A percentile compares a stretch with the other conserved stretches of the same genome.
phyloP scores from a whole-genome alignment of 2,888 invertebrate genomes.

The Esperia sulphurella region DNA sequence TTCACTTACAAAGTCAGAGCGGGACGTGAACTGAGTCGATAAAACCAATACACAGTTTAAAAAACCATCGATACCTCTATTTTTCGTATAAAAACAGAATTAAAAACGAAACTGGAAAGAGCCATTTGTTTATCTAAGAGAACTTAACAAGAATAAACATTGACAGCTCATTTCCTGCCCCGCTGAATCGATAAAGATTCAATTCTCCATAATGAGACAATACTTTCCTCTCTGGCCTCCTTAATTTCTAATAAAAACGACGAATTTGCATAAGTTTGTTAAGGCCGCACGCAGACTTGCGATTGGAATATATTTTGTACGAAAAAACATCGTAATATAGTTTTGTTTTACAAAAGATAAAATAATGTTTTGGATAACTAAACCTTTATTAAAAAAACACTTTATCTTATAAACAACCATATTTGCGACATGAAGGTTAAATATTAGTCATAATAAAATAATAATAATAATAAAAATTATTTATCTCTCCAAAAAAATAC shows the following conservation, averaged over 20 bases:
- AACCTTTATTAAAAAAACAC: too few species aligned
- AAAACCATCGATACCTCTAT: too few species aligned
- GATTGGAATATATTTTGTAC: slow-evolving; percentile 1
- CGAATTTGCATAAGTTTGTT: slow-evolving; percentile 20
- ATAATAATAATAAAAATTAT: too few species aligned
- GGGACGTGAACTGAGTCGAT: too few species aligned
- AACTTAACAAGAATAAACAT: background rate
- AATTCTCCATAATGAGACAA: slow-evolving; percentile 28
- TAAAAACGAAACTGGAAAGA: background rate
- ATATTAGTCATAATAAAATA: too few species aligned
- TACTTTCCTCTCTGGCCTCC: slow-evolving; percentile 13
- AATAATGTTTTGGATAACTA: too few species aligned
- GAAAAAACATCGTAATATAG: too few species aligned
- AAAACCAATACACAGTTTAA: background rate
- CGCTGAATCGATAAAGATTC: slow-evolving; percentile 26
- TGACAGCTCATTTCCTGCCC: slow-evolving; percentile 34
- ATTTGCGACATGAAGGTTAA: too few species aligned
- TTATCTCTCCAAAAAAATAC: too few species aligned
- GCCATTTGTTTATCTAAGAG: background rate
- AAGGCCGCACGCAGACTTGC: slow-evolving; percentile 4
- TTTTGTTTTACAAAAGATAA: too few species aligned
- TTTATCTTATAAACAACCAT: too few species aligned
- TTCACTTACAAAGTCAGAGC: too few species aligned
- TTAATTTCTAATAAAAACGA: slow-evolving; percentile 21
- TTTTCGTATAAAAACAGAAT: background rate